Conservation (phyloP, 2,797 vertebrate genomes). For the Chaetophractus vellerosus region DNA sequence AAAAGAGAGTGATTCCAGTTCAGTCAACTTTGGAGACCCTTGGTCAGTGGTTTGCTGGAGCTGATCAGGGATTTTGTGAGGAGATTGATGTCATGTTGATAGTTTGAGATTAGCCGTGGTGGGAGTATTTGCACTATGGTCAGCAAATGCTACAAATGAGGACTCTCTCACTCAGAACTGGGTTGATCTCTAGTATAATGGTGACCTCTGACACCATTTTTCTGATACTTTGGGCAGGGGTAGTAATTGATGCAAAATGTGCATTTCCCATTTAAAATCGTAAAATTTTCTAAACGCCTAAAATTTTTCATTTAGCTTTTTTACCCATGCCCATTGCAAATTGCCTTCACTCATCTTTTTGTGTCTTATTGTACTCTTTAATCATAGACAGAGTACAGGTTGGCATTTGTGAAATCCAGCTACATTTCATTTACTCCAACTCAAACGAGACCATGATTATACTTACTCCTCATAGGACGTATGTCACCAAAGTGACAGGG, state of each 20-base stretch:
- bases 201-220: background rate
- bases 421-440: background rate
- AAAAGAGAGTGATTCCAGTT: background rate
- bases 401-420: conserved; percentile 4
- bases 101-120: background rate
- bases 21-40: background rate
- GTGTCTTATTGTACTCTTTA: background rate
- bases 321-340: background rate
- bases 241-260: background rate
- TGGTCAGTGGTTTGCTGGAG: background rate
- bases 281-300: background rate
- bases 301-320: background rate
- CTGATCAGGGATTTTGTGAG: background rate
- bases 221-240: background rate
- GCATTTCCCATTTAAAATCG: background rate
- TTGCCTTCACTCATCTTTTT: background rate
- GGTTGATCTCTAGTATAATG: background rate
- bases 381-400: background rate
- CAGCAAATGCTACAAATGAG: background rate
- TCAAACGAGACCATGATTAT: background rate
- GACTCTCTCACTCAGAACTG: background rate
- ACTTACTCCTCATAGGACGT: background rate
- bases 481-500: background rate
- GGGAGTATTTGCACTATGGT: background rate
- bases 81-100: background rate